These are phyloP conservation scores for Amblyjoppa proteus DNA, from an alignment of 2,888 invertebrate genomes.

Conservation along the genomic window DNA sequence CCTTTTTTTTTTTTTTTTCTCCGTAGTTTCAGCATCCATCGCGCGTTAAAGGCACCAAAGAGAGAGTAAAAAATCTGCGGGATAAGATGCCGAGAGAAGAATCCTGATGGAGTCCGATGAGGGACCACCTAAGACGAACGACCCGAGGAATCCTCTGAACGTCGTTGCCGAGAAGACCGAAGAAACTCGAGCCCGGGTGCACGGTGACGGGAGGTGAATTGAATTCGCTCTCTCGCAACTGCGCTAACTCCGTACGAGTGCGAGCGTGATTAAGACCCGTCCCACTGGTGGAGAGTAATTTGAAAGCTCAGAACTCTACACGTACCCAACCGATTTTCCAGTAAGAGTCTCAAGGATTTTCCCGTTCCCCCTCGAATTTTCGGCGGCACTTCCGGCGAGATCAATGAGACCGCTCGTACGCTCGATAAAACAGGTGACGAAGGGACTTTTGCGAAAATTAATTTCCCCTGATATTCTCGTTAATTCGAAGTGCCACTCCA, in stretches of 20 bases:
- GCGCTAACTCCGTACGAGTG: neutral
- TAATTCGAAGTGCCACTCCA: neutral
- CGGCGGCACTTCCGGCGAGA: neutral
- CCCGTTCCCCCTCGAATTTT: neutral
- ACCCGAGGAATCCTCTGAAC: conserved; percentile 54
- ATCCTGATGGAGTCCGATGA: conserved; percentile 16
- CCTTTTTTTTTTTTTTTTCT: neutral
- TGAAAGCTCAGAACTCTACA: neutral
- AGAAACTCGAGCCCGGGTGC: conserved; percentile 54
- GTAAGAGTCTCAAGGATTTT: conserved; percentile 19
- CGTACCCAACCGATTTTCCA: conserved; percentile 11
- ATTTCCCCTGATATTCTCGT: neutral
- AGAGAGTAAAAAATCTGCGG: neutral
- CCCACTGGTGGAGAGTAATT: neutral
- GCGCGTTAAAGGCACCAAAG: neutral
- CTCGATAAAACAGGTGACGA: neutral
- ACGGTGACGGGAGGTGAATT: conserved; percentile 62
- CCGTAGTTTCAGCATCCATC: neutral
- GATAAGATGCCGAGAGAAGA: neutral
- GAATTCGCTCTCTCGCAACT: neutral
- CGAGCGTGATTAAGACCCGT: neutral
- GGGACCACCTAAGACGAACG: conserved; percentile 24
- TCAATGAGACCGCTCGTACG: neutral
- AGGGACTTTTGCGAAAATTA: neutral
- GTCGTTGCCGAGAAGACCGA: conserved; percentile 60